Base-by-base conservation (phyloP, 2,888 invertebrate genomes). In the Dryadula phaetusa region DNA sequence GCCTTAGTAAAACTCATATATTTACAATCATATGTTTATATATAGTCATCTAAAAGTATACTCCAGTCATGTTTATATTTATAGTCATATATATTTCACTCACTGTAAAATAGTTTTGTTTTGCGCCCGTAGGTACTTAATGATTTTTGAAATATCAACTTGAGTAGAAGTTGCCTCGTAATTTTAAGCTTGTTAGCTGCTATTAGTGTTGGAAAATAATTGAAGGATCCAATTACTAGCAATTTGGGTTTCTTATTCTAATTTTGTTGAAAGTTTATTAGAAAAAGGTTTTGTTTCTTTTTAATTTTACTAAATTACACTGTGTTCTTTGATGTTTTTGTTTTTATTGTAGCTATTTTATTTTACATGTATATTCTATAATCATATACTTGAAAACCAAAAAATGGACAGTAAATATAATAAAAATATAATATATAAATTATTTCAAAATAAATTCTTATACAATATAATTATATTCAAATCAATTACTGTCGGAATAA, bases 221-320 rank as follows among this genome's bases (percentile, higher is more conserved):
- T 60, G 44, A 60, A 60, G 44, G 25, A n/a, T 44, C 60, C 60
- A 60, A 60, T 60, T 60, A 46, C 18, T 46, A 14, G 32, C 34
- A 40, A 44, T 32, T 8, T 44, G 14, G 20, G 28, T 44, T 42
- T 44, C n/a, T 44, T 60, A 46, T 28, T 60, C 25, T 37, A 22
- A 40, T 34, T 40, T 3, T 10, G 1, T 18, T 52, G 28, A 20
- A 37, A 54, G 18, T 7, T 20, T 37, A 20, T 14, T n/a, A 37
- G 18, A 37, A 42, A 18, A 42, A 18, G 12, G 25, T 1, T 16
- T 16, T 12, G 5, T 1, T 42, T 12, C 18, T 10, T 18, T 12
- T 4, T 10, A 25, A 16, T n/a, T 6, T 25, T 42, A 6, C 10
- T 28, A 0, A 40, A n/a, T 2, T 12, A 37, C 6, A n/a, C 25